Evolutionary conservation across 1,140 invertebrate genomes (phyloP).

Genomic region (Tenebrio molitor): DNA sequence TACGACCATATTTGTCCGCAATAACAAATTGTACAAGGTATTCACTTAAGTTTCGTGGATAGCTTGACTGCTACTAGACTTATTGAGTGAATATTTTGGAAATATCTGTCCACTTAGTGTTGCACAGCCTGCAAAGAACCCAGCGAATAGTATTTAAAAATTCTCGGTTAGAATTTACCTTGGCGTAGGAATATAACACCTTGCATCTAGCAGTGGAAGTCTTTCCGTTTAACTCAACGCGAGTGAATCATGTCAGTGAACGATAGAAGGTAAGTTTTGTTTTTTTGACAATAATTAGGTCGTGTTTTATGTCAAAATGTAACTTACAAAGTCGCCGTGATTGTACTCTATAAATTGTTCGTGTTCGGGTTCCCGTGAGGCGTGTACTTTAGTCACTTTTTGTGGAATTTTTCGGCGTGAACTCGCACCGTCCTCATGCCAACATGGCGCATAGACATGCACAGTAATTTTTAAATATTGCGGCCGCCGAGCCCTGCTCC

Average conservation of each 20-base stretch:
- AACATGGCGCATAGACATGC: slow-evolving; percentile 77
- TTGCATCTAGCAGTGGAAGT: slow-evolving; percentile 64
- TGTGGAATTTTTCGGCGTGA: slow-evolving; percentile 57
- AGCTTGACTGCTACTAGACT: background rate
- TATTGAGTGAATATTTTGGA: background rate
- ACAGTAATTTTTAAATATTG: slow-evolving; percentile 29
- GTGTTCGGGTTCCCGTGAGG: background rate
- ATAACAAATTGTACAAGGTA: slow-evolving; percentile 18
- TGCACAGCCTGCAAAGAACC: background rate
- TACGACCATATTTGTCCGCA: slow-evolving; percentile 25
- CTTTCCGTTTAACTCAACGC: slow-evolving; percentile 79
- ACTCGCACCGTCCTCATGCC: slow-evolving; percentile 70
- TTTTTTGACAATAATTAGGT: slow-evolving; percentile 59
- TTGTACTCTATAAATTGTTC: slow-evolving; percentile 39
- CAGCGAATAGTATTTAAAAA: background rate
- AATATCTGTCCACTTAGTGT: background rate
- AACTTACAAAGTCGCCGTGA: slow-evolving; percentile 42
- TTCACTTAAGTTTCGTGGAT: background rate
- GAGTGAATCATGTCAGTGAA: slow-evolving; percentile 83
- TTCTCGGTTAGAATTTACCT: slow-evolving; percentile 20
- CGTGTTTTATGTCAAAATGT: slow-evolving; percentile 49
- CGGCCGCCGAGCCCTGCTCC: background rate
- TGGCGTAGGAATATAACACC: slow-evolving; percentile 63
- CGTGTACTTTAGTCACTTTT: slow-evolving; percentile 55
- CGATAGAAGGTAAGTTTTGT: slow-evolving; percentile 79